These are phyloP conservation scores for Poecilobothrus nobilitatus DNA, from an alignment of 2,888 invertebrate species.

Conservation along the genomic window DNA sequence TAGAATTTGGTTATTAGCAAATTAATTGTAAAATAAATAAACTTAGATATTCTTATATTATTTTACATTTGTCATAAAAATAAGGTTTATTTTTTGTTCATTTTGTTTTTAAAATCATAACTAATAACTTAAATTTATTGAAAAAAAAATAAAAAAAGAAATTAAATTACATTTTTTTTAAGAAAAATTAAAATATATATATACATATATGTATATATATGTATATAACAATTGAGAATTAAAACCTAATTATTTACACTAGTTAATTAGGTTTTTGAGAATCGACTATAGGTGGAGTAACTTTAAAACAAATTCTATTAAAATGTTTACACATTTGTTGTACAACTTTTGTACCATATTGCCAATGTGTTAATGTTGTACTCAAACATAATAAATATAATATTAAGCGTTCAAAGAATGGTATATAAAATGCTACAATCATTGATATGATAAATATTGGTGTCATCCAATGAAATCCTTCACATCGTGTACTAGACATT, in stretches of 20 bases:
- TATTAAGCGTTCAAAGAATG: constrained; percentile 55
- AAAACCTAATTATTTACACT: constrained; percentile 2
- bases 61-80: no score
- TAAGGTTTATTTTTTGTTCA: no score
- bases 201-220: no score
- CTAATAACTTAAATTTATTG: no score
- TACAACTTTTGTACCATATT: constrained; percentile 91
- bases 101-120: no score
- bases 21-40: no score
- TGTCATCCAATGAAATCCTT: constrained; percentile 52
- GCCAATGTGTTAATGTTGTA: constrained; percentile 71
- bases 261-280: not conserved
- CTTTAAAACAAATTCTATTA: constrained; percentile 73
- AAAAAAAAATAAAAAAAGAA: no score
- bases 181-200: no score
- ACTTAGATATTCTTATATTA: no score
- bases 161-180: no score
- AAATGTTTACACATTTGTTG: constrained; percentile 92
- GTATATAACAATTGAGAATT: not conserved
- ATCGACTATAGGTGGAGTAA: constrained; percentile 26
- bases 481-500: constrained; percentile 91
- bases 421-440: constrained; percentile 34
- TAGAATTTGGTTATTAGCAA: no score
- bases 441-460: constrained; percentile 36
- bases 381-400: constrained; percentile 63